phyloP scores from a whole-genome alignment of 2,888 invertebrate species.

The Nomada hirtipes region DNA sequence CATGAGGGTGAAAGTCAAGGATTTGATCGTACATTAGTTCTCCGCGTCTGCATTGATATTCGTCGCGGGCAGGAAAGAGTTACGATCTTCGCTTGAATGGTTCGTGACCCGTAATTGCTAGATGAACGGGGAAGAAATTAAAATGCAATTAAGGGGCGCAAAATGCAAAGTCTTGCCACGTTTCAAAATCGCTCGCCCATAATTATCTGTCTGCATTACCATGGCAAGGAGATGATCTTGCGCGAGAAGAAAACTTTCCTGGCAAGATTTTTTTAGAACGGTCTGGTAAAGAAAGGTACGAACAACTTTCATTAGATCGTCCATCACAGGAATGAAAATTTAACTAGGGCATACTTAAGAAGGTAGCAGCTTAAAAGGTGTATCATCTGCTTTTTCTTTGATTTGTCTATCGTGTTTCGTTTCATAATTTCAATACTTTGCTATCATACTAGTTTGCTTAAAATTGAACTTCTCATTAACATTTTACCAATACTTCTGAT shows the following conservation, averaged over 20 bases:
- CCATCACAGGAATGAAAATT: neutral
- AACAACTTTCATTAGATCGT: slow-evolving; percentile 3
- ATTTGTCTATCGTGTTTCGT: neutral
- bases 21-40: slow-evolving; percentile 2
- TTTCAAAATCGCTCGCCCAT: slow-evolving; percentile 28
- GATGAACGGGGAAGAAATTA: slow-evolving; percentile 36
- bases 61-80: neutral
- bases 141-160: slow-evolving; percentile 45
- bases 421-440: neutral
- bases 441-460: neutral
- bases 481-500: too few species aligned
- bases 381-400: neutral
- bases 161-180: slow-evolving; percentile 32
- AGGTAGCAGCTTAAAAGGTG: slow-evolving; percentile 3
- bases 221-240: slow-evolving; percentile 42
- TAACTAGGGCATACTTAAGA: neutral
- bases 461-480: too few species aligned
- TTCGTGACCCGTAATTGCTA: neutral
- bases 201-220: slow-evolving; percentile 48
- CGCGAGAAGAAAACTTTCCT: slow-evolving; percentile 24
- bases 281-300: neutral
- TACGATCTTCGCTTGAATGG: neutral
- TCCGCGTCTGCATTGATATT: neutral
- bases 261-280: slow-evolving; percentile 22
- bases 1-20: slow-evolving; percentile 5